Base-by-base conservation (phyloP, 2,888 invertebrate genomes). In the Blera fallax region DNA sequence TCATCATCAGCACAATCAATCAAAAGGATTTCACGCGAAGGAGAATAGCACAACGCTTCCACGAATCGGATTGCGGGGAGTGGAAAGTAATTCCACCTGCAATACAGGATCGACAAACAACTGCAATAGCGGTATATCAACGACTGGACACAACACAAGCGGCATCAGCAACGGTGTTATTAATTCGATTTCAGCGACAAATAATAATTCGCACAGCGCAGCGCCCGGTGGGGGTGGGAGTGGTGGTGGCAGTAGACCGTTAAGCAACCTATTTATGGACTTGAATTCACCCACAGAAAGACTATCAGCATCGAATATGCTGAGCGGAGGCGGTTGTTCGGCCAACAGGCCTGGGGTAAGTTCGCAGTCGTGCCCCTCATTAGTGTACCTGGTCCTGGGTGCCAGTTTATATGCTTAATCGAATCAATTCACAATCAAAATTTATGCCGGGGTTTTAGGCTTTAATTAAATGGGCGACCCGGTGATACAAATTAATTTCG, bases 271-370 rank as follows among this genome's bases (percentile, higher is more conserved):
- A 40, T 88, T 87, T 70, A 87, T 88, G 87, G 88, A 88, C 43
- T 83, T 88, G 69, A 87, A 87, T 52, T 88, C 88, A 32, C 88
- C 88, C 37, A 88, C 88, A 14, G 87, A 88, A 56, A 77, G 80
- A 34, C 16, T 83, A 29, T 74, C 88, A 60, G 48, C 85, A 24
- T 81, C 85, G 8, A 85, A 85, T 60, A 81, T 85, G 85, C 65
- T 85, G 0, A 50, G 52, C n/a, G 70, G 70, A 10, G 85, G 85
- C 32, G 52, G 60, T 14, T 79, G 45, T 48, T 65, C 81, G 24
- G 45, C 32, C 34, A 60, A 40, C 45, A 34, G 85, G 16, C 52
- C 81, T 29, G 85, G 76, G 81, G 85, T 85, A 72, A 81, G 81
- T 85, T 18, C 24, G 6, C 10, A 43, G 11, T 16, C 18, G 10